Evolutionary conservation across 2,113 vertebrate genomes (phyloP).

Genomic region (Anas platyrhynchos): DNA sequence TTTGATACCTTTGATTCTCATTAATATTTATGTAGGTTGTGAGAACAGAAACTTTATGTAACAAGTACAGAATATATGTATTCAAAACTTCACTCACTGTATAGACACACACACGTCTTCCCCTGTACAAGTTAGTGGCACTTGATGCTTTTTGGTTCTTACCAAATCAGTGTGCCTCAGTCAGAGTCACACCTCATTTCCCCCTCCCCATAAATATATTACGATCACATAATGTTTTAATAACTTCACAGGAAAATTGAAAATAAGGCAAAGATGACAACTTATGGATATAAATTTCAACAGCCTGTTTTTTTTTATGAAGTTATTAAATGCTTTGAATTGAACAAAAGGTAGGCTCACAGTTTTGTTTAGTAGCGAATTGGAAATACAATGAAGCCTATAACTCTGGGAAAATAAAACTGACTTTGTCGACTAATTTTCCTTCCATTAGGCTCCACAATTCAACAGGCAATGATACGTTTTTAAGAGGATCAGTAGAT

Average conservation of each 20-base stretch:
- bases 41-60: background rate
- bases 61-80: constrained; percentile 17
- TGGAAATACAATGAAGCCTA: constrained; percentile 32
- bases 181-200: constrained; percentile 63
- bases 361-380: constrained; percentile 24
- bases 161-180: constrained; percentile 33
- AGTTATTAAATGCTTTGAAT: constrained; percentile 44
- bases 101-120: background rate
- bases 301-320: constrained; percentile 25
- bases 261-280: constrained; percentile 63
- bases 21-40: constrained; percentile 45
- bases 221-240: constrained; percentile 63
- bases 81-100: background rate
- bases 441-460: constrained; percentile 39
- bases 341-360: constrained; percentile 41
- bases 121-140: background rate
- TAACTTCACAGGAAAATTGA: constrained; percentile 62
- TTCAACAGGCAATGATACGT: constrained; percentile 31
- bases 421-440: constrained; percentile 30
- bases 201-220: constrained; percentile 59
- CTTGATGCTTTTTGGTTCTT: constrained; percentile 6
- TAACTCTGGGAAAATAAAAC: constrained; percentile 58
- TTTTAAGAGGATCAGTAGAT: constrained; percentile 48
- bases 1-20: constrained; percentile 16
- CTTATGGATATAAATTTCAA: constrained; percentile 60